Base-by-base conservation (phyloP, 1,140 invertebrate species). In the Hermatobates lingyangjiaoensis region DNA sequence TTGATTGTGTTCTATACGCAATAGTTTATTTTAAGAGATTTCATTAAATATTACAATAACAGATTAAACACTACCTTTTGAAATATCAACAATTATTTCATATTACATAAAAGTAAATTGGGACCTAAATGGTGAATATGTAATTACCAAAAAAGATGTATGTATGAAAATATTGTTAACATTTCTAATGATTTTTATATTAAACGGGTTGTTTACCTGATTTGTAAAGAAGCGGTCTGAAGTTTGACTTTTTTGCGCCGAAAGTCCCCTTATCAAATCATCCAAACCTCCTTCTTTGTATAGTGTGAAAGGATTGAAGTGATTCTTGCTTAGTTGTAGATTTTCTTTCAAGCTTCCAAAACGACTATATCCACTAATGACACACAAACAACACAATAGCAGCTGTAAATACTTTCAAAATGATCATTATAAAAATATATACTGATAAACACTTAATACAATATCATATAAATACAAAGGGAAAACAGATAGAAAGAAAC, bases 161-260 rank as follows among this genome's bases (percentile, higher is more conserved):
- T 44, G 20, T 10, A 14, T 20, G 5, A 12, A 14, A 12, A 14
- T 44, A 10, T n/a, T 34, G 7, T n/a, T 34, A 34, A n/a, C 30
- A 10, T 10, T n/a, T 10, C 7, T 10, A 25, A 40, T 30, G 20
- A 10, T 45, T 10, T 10, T 45, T 10, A 25, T 18, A 40, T 30
- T 5, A 14, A 44, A 14, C 14, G 14, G 28, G 38, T 24, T 26
- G 25, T 23, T 52, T 53, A 76, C 72, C 60, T 76, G 68, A 34
- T 68, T 62, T n/a, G 68, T 64, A 51, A 75, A 72, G 59, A 69
- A 68, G 30, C 65, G 57, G 60, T 77, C 74, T 47, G 73, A 66
- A 34, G 64, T 64, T 60, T 75, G 71, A 27, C 64, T 65, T 7
- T 66, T 61, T 57, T 76, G 74, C 7, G 65, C 65, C n/a, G 70